Evolutionary conservation across 2,888 invertebrate genomes (phyloP).

Genomic region (Drosophila acutilabella): DNA sequence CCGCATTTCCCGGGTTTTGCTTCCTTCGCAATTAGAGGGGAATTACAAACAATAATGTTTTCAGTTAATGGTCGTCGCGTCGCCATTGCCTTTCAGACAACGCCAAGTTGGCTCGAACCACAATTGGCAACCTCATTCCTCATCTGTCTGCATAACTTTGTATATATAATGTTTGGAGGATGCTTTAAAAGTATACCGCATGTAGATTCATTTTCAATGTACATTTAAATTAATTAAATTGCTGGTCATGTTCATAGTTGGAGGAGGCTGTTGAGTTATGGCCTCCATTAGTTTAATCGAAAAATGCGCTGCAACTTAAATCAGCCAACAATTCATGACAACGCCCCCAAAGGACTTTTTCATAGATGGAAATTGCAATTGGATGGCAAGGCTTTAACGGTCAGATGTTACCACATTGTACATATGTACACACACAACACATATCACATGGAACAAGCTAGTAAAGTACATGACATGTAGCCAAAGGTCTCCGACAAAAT

Average conservation of each 20-base stretch:
- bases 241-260: slow-evolving; percentile 15
- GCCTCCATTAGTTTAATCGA: slow-evolving; percentile 68
- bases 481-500: slow-evolving; percentile 33
- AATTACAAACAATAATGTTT: slow-evolving; percentile 67
- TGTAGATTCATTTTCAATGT: slow-evolving; percentile 11
- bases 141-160: slow-evolving; percentile 33
- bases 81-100: slow-evolving; percentile 49
- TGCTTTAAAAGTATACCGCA: slow-evolving; percentile 6
- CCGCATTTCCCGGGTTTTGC: slow-evolving; percentile 12
- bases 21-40: slow-evolving; percentile 32
- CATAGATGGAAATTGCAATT: slow-evolving; percentile 51
- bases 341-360: slow-evolving; percentile 8
- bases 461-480: slow-evolving; percentile 29
- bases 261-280: slow-evolving; percentile 56
- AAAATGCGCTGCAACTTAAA: slow-evolving; percentile 48
- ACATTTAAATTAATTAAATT: slow-evolving; percentile 65
- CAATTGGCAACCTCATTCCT: neutral
- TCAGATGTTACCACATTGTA: slow-evolving; percentile 4
- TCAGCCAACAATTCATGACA: slow-evolving; percentile 17
- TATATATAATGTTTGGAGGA: slow-evolving; percentile 13
- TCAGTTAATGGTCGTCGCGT: slow-evolving; percentile 62
- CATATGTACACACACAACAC: slow-evolving; percentile 20
- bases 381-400: slow-evolving; percentile 12
- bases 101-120: slow-evolving; percentile 15
- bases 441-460: slow-evolving; percentile 22